A percentile compares a stretch with the other conserved stretches of the same genome.
Conservation (phyloP, 2,797 vertebrate genomes). For the Iguana delicatissima region DNA sequence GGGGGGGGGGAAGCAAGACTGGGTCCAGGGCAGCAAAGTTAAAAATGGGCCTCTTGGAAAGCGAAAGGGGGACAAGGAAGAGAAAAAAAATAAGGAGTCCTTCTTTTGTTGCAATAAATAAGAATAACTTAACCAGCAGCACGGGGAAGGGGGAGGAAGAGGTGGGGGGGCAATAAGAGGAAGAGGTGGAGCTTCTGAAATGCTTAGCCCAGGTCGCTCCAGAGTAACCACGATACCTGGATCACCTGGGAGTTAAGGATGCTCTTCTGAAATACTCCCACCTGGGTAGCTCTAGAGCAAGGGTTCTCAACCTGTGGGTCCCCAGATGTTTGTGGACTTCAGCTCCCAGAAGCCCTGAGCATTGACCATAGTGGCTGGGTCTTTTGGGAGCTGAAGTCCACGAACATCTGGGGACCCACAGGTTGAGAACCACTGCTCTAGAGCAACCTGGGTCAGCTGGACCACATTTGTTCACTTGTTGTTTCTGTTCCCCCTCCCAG, state of each 20-base stretch:
- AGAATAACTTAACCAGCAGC: conserved; percentile 60
- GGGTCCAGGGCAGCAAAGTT: background rate
- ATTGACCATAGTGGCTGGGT: no score
- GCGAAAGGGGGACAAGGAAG: background rate
- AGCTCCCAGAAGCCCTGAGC: no score
- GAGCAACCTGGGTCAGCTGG: background rate
- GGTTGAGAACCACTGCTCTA: no score
- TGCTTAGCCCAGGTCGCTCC: background rate
- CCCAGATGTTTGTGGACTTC: no score
- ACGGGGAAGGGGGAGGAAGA: background rate
- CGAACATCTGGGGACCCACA: no score
- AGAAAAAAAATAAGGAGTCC: background rate
- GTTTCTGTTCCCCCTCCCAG: background rate
- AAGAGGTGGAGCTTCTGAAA: background rate
- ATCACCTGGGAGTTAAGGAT: background rate
- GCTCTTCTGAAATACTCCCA: no score
- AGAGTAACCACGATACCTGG: background rate
- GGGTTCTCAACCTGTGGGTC: no score
- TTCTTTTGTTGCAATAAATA: conserved; percentile 55
- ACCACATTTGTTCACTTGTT: background rate
- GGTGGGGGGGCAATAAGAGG: background rate
- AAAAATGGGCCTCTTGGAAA: background rate
- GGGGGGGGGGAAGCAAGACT: background rate
- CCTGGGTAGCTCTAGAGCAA: no score
- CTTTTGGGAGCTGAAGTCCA: no score